Conservation (phyloP, 2,113 vertebrate species). For the Salvelinus sp. region DNA sequence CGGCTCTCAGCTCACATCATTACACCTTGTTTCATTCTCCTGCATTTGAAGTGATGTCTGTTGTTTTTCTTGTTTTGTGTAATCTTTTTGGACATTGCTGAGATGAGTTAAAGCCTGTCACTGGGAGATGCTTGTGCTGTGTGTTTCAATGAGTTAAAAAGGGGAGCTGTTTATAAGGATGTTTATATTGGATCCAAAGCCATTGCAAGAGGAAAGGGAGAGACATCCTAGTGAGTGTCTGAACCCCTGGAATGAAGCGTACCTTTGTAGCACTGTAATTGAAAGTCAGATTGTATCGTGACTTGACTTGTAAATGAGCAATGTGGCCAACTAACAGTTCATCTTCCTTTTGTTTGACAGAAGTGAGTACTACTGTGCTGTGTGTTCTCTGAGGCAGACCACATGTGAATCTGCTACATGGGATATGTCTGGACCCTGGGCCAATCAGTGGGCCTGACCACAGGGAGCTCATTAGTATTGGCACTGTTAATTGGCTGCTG, state of each 20-base stretch:
- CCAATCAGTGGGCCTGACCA: neutral
- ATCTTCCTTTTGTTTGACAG: too few relatives aligned
- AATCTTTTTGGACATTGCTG: conserved; percentile 15
- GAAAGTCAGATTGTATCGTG: too few relatives aligned
- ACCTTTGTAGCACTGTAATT: too few relatives aligned
- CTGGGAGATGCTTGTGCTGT: conserved; percentile 9
- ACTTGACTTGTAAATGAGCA: too few relatives aligned
- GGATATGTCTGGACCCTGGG: neutral
- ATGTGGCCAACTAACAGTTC: too few relatives aligned
- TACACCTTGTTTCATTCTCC: neutral
- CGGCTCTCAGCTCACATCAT: too few relatives aligned
- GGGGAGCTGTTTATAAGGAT: neutral
- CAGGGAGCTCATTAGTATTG: conserved; percentile 6
- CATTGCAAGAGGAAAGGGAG: neutral
- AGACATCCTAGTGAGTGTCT: neutral
- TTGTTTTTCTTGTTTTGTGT: conserved; percentile 21
- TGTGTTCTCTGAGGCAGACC: neutral
- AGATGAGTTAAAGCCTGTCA: conserved; percentile 23
- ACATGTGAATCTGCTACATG: neutral
- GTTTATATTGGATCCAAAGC: conserved; percentile 21
- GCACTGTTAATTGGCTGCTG: neutral
- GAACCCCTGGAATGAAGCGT: too few relatives aligned
- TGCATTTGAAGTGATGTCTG: neutral
- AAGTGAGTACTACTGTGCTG: neutral
- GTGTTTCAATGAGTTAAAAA: conserved; percentile 27